Evolutionary conservation across 2,797 vertebrate genomes (phyloP), one percentile per base, ranked within the genome.

Genomic region (Ataeniobius toweri): DNA sequence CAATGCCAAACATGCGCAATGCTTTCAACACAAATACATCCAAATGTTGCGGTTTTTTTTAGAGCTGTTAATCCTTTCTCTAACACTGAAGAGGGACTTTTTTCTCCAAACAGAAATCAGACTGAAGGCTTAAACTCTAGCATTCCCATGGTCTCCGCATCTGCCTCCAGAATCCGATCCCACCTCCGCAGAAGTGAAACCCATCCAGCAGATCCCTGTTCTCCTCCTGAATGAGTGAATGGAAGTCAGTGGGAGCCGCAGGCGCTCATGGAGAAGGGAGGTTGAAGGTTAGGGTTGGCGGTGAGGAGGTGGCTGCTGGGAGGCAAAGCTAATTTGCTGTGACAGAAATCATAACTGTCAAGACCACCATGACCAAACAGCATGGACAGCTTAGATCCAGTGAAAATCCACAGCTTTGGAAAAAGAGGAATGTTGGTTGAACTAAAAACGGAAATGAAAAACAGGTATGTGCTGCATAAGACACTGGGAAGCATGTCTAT

Each of bases 331-430:
- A 94, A 96, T 94, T 93, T 84, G 85, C 91, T 94, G 89, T 95
- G 95, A 95, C 94, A 94, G 94, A 89, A 95, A 92, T 92, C 92
- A 91, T 90, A 90, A 93, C 92, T 92, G 90, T 93, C 91, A 93
- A 89, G 91, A 89, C 86, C 90, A 93, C 92, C 92, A 90, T 94
- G 94, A 95, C 95, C 92, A 93, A 94, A 88, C 91, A 87, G 89
- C 92, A 84, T 75, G 89, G 92, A 93, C 94, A 93, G 91, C 82
- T 83, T 80, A 82, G 85, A 93, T 92, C 85, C 84, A 90, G 86
- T 88, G 88, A 90, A 91, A n/a, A 90, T 86, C 83, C 79, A 88
- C 79, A 80, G 86, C 84, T 56, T 63, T 80, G 70, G 75, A 81
- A 77, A 83, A 65, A 68, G 67, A 85, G 73, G 81, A 83, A 87